A percentile compares a stretch with the other conserved stretches of the same genome.
Evolutionary conservation across 2,888 invertebrate genomes (phyloP).

Genomic region (Brachyptera risi): DNA sequence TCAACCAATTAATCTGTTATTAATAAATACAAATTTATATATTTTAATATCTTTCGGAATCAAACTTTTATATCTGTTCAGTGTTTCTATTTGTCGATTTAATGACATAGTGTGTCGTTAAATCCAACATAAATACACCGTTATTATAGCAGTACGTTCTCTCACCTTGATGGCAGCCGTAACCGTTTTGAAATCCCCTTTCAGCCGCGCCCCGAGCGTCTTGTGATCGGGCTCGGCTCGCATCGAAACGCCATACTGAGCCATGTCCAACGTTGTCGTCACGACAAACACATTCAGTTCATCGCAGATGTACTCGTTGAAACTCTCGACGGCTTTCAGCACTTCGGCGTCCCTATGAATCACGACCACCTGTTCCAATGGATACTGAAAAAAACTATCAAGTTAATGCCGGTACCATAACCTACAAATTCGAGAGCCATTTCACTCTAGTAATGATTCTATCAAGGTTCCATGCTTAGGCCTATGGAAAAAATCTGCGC

Average conservation of each 20-base stretch:
- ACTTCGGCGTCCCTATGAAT: slow-evolving; percentile 80
- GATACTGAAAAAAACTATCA: slow-evolving; percentile 72
- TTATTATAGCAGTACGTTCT: too few species aligned
- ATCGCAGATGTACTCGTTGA: slow-evolving; percentile 82
- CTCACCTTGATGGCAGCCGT: slow-evolving; percentile 70
- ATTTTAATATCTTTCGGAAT: too few species aligned
- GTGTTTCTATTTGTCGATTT: too few species aligned
- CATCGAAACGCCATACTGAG: slow-evolving; percentile 85
- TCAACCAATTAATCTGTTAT: too few species aligned
- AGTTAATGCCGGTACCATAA: too few species aligned
- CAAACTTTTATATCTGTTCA: too few species aligned
- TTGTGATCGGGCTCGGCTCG: slow-evolving; percentile 95
- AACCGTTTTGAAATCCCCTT: slow-evolving; percentile 85
- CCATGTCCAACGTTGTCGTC: slow-evolving; percentile 82
- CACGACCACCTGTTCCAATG: slow-evolving; percentile 91
- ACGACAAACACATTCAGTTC: slow-evolving; percentile 89
- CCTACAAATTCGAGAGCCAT: too few species aligned
- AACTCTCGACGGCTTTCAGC: slow-evolving; percentile 69
- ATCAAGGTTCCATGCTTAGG: too few species aligned
- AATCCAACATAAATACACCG: not conserved
- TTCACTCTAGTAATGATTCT: too few species aligned
- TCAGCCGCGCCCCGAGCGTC: slow-evolving; percentile 79
- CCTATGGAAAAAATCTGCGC: too few species aligned
- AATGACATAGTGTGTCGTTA: not conserved
- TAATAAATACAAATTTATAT: too few species aligned